Percentiles rank a stretch among this genome's conserved stretches.
Conservation (phyloP, 2,797 vertebrate genomes). For the Manis pentadactyla region DNA sequence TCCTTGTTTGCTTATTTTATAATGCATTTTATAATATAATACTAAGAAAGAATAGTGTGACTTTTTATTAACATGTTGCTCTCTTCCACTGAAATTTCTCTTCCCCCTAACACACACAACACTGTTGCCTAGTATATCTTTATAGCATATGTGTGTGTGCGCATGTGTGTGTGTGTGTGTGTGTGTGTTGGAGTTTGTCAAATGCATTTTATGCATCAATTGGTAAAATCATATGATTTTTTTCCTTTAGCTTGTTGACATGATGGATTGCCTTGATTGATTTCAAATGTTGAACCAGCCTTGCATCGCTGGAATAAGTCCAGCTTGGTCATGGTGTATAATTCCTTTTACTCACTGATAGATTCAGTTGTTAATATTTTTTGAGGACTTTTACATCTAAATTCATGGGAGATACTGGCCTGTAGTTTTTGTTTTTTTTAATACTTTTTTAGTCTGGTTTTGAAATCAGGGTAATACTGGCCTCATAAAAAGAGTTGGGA, state of each 20-base stretch:
- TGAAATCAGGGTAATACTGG: neutral
- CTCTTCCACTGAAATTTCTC: neutral
- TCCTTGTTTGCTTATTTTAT: conserved; percentile 33
- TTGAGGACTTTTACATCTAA: neutral
- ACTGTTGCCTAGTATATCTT: neutral
- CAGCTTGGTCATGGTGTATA: neutral
- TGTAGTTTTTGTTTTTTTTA: neutral
- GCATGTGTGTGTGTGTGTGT: neutral
- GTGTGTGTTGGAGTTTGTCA: neutral
- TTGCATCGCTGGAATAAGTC: neutral
- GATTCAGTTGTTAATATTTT: neutral
- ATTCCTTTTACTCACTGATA: neutral
- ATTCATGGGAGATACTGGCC: neutral
- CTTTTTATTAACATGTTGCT: neutral
- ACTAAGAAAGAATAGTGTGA: neutral
- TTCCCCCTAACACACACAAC: neutral
- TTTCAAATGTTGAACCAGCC: neutral
- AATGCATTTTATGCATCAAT: neutral
- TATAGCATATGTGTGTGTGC: neutral
- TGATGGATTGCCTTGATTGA: neutral
- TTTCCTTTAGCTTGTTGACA: neutral
- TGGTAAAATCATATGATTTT: neutral
- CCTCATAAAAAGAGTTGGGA: neutral
- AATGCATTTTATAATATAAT: conserved; percentile 20
- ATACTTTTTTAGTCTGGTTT: neutral